These are phyloP conservation scores for Ochropacha duplaris DNA, from an alignment of 2,888 invertebrate genomes.

Conservation along the genomic window DNA sequence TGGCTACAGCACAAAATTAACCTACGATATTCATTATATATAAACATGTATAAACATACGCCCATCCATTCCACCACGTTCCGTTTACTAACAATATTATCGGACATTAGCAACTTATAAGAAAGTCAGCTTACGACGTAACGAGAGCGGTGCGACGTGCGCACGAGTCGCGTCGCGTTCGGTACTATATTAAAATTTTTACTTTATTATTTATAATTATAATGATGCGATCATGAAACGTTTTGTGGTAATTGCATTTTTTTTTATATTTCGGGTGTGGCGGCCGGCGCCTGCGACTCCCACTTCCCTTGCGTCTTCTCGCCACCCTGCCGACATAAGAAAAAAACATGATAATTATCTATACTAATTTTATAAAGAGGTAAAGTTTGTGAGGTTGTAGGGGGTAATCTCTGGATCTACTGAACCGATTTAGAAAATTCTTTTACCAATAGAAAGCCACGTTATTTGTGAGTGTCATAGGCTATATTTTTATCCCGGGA, in stretches of 20 bases:
- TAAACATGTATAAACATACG: constrained; percentile 79
- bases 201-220: constrained; percentile 46
- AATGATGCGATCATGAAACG: constrained; percentile 63
- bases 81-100: constrained; percentile 55
- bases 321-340: constrained; percentile 53
- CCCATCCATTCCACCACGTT: constrained; percentile 65
- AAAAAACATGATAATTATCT: too few relatives aligned
- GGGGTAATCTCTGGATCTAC: too few relatives aligned
- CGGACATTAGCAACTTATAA: constrained; percentile 70
- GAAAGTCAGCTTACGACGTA: constrained; percentile 59
- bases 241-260: constrained; percentile 74
- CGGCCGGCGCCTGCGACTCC: constrained; percentile 51
- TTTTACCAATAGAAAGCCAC: too few relatives aligned
- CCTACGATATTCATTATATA: constrained; percentile 80
- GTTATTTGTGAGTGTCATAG: too few relatives aligned
- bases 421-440: too few relatives aligned
- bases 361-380: too few relatives aligned
- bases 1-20: constrained; percentile 78
- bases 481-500: too few relatives aligned
- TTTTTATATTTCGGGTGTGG: constrained; percentile 51
- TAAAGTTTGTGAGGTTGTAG: too few relatives aligned
- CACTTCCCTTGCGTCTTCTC: constrained; percentile 49
- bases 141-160: not conserved
- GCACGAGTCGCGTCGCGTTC: constrained; percentile 24
- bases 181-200: constrained; percentile 27